Evolutionary conservation across 2,797 vertebrate genomes (phyloP).

Genomic region (Mustela erminea): DNA sequence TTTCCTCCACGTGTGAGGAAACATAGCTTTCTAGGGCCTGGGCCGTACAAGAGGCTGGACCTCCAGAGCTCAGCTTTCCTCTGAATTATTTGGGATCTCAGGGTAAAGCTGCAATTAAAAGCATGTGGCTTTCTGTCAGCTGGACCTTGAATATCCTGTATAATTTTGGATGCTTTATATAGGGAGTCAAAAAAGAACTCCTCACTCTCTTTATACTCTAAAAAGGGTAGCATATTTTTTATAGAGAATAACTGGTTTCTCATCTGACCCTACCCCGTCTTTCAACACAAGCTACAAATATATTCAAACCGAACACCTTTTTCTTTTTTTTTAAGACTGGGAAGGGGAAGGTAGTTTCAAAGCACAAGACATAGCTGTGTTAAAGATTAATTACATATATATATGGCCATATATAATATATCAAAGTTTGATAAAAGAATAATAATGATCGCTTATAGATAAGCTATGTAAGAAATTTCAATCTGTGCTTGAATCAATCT

Average conservation of each 20-base stretch:
- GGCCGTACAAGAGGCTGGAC: not conserved
- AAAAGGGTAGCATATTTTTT: not conserved
- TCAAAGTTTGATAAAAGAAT: not conserved
- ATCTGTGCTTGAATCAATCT: not conserved
- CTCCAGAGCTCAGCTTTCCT: not conserved
- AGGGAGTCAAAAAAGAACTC: not conserved
- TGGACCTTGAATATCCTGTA: not conserved
- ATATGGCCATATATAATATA: not conserved
- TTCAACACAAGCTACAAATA: conserved; percentile 23
- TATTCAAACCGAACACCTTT: not conserved
- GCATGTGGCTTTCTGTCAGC: not conserved
- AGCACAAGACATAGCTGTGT: not conserved
- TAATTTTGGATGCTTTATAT: not conserved
- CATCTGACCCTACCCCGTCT: not conserved
- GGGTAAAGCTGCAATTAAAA: not conserved
- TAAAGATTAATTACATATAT: conserved; percentile 1
- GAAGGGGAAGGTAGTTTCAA: not conserved
- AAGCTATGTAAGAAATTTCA: conserved; percentile 30
- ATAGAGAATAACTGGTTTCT: not conserved
- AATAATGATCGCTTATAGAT: not conserved
- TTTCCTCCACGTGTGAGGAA: not conserved
- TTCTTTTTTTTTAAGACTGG: not conserved
- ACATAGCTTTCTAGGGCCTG: not conserved
- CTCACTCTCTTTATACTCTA: not conserved
- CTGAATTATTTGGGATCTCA: not conserved